Conservation (phyloP, 2,888 invertebrate species). For the Chrysotoxum bicinctum region DNA sequence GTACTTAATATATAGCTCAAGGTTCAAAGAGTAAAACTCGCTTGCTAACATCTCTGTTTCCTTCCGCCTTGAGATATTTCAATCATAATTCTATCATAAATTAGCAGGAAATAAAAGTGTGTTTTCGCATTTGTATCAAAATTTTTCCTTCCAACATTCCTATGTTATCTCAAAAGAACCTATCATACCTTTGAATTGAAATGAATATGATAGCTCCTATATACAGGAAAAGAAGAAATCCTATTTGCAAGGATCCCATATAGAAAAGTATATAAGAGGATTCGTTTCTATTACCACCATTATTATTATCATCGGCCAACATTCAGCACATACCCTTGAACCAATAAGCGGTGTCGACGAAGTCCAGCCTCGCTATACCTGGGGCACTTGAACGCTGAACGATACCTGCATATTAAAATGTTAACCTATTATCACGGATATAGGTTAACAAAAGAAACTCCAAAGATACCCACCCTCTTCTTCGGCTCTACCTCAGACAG, state of each 20-base stretch:
- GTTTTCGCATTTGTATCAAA: too few relatives aligned
- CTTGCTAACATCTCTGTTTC: too few relatives aligned
- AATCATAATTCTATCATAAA: too few relatives aligned
- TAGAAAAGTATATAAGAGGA: constrained; percentile 48
- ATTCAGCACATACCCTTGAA: constrained; percentile 71
- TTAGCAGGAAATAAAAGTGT: too few relatives aligned
- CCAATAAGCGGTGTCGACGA: constrained; percentile 62
- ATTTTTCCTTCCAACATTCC: not conserved
- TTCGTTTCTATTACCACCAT: constrained; percentile 20
- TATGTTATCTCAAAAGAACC: not conserved
- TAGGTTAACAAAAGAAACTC: constrained; percentile 73
- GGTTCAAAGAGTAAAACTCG: too few relatives aligned
- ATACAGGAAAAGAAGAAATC: not conserved
- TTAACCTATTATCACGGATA: constrained; percentile 73
- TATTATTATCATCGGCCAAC: constrained; percentile 21
- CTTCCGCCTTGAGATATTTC: too few relatives aligned
- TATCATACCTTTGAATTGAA: not conserved
- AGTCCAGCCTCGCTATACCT: constrained; percentile 68
- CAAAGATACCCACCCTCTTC: constrained; percentile 70
- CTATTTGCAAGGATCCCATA: constrained; percentile 33
- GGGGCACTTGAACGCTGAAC: constrained; percentile 70
- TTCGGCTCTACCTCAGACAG: constrained; percentile 41
- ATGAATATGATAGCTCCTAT: not conserved
- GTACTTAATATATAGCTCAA: too few relatives aligned
- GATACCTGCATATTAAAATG: constrained; percentile 73